Evolutionary conservation across 2,888 invertebrate genomes (phyloP), one percentile per base, ranked within the genome.

Genomic region (Erebia palarica): DNA sequence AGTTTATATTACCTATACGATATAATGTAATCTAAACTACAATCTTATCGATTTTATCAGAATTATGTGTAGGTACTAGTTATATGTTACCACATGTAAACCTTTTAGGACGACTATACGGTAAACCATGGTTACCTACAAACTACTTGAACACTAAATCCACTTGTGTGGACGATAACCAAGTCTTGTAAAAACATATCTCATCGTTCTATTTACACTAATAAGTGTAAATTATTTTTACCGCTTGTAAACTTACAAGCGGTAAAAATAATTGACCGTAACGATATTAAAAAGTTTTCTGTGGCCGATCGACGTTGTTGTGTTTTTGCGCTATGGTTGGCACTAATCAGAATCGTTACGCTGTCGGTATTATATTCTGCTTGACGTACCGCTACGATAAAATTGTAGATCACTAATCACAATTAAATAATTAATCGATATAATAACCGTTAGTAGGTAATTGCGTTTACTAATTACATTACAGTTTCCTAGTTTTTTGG

Each of bases 251-350:
- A 16, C 16, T 60, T 49, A n/a, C n/a, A 60, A 60, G 63, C 42
- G 3, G 18, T 64, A 27, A 51, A 61, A 49, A 49, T 64, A 64
- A 64, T 64, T 64, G 63, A 49, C 49, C 63, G 63, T 51, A 64
- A 64, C 49, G 21, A 49, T 64, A 21, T 64, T 64, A 64, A 64
- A 64, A 64, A 64, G 63, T 64, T 64, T 44, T 18, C 14, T 64
- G 4, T 16, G 21, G 49, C 21, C 49, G 44, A 7, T 44, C 60
- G 60, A 60, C 60, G 18, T 60, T 60, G 60, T 49, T 21, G 14
- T 49, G 63, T 64, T 64, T 64, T 64, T 64, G 60, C 60, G 60
- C 16, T 60, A 27, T 44, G 47, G 9, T 49, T 51, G 14, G 49
- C 63, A 27, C 49, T n/a, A 64, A 64, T 64, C 14, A 27, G 8